Evolutionary conservation across 1,140 invertebrate species (phyloP).

Genomic region (Portunus trituberculatus): DNA sequence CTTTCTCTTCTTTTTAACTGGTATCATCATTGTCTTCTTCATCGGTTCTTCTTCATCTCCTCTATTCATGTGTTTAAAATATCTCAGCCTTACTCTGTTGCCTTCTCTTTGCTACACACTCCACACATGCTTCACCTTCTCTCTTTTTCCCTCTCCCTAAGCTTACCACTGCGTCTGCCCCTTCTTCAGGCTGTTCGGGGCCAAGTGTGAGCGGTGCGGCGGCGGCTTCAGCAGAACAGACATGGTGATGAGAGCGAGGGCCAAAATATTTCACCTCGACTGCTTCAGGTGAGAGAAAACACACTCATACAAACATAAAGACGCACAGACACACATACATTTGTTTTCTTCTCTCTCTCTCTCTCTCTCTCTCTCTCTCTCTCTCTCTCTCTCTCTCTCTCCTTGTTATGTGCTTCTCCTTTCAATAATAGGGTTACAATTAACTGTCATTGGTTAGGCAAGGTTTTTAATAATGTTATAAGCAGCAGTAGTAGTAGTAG

Average conservation of each 20-base stretch:
- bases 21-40: too few relatives aligned
- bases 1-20: too few relatives aligned
- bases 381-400: neutral
- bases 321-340: neutral
- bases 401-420: neutral
- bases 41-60: too few relatives aligned
- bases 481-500: constrained; percentile 26
- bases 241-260: constrained; percentile 98
- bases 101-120: too few relatives aligned
- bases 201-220: constrained; percentile 95
- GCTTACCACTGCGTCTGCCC: neutral
- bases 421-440: neutral
- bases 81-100: too few relatives aligned
- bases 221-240: constrained; percentile 96
- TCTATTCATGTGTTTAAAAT: too few relatives aligned
- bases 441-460: too few relatives aligned
- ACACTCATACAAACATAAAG: neutral
- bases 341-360: constrained; percentile 39
- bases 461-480: neutral
- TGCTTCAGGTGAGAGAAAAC: constrained; percentile 91
- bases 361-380: constrained; percentile 48
- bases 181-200: constrained; percentile 60
- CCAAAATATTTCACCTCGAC: constrained; percentile 98
- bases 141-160: neutral
- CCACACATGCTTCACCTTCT: neutral